Evolutionary conservation across 2,797 vertebrate species (phyloP).

Genomic region (Basileuterus tristriatus): DNA sequence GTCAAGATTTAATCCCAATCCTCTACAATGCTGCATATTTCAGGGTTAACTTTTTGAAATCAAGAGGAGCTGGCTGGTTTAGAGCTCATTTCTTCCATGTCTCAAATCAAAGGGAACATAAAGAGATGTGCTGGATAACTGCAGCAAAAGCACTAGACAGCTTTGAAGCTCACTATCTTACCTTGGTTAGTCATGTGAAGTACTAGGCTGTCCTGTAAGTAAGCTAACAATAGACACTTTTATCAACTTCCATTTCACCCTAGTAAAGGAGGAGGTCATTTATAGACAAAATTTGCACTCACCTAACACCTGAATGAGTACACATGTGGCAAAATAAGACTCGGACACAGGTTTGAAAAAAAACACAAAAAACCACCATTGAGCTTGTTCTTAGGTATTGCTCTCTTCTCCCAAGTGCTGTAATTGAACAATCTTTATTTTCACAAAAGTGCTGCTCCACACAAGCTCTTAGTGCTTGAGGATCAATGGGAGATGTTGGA

Average conservation of each 20-base stretch:
- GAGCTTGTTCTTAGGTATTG: not conserved
- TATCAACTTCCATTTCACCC: not conserved
- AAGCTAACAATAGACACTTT: not conserved
- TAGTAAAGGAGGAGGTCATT: not conserved
- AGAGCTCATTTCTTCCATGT: not conserved
- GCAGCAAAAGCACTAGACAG: not conserved
- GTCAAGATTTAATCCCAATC: not conserved
- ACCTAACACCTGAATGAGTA: not conserved
- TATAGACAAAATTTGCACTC: not conserved
- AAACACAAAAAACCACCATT: not conserved
- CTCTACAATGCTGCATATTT: not conserved
- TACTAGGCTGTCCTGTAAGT: not conserved
- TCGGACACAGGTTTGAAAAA: not conserved
- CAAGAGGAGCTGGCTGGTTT: not conserved
- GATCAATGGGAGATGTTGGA: constrained; percentile 43
- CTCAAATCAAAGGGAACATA: not conserved
- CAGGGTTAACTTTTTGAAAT: not conserved
- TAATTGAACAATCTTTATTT: constrained; percentile 19
- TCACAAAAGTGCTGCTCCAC: not conserved
- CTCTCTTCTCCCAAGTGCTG: not conserved
- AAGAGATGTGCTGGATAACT: not conserved
- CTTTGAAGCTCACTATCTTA: not conserved
- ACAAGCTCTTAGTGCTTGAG: not conserved
- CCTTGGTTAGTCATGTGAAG: not conserved
- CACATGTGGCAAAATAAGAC: not conserved